phyloP scores from a whole-genome alignment of 2,888 invertebrate genomes.

The Neoascia interrupta region DNA sequence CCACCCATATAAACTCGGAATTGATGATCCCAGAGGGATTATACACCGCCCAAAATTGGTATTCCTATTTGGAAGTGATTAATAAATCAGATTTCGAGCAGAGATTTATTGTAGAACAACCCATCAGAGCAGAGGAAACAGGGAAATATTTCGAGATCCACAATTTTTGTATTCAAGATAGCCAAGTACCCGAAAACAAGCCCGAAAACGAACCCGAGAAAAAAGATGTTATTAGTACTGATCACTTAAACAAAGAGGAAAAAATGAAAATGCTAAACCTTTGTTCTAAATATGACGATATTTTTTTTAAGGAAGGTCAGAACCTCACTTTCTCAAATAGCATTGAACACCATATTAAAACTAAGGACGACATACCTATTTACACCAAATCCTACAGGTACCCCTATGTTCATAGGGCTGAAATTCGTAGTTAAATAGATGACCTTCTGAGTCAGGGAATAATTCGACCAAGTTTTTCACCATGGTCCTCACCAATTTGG shows the following conservation, averaged over 20 bases:
- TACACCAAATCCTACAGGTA: conserved; percentile 74
- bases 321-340: conserved; percentile 33
- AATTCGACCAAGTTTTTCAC: conserved; percentile 42
- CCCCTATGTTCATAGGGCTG: conserved; percentile 73
- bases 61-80: conserved; percentile 63
- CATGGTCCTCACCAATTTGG: conserved; percentile 35
- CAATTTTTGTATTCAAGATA: too few species aligned
- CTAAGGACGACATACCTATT: conserved; percentile 71
- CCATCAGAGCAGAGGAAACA: too few species aligned
- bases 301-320: conserved; percentile 35
- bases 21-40: too few species aligned
- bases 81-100: conserved; percentile 10
- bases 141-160: too few species aligned
- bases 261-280: conserved; percentile 22
- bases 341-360: conserved; percentile 74
- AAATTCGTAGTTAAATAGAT: conserved; percentile 73
- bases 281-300: conserved; percentile 39
- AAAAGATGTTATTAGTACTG: neutral
- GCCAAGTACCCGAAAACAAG: too few species aligned
- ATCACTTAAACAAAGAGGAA: conserved; percentile 9
- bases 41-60: conserved; percentile 28
- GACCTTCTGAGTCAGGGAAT: conserved; percentile 71
- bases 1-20: neutral
- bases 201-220: too few species aligned
- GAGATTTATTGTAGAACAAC: conserved; percentile 31